Conservation (phyloP, 2,888 invertebrate genomes). For the Nomada ferruginata region DNA sequence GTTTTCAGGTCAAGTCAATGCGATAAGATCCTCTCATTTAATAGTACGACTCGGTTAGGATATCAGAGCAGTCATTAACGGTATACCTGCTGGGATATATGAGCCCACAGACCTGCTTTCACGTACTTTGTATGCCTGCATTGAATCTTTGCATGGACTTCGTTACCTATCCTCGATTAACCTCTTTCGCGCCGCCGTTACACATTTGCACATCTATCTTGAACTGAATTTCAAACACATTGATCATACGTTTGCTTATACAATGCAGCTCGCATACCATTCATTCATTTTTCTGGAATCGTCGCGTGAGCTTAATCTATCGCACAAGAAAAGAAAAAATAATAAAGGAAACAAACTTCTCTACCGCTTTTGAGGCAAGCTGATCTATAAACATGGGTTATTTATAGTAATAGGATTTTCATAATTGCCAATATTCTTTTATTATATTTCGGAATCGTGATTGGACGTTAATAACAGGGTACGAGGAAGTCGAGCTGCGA, state of each 20-base stretch:
- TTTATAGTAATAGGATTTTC: no score
- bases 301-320: background rate
- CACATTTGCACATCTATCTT: constrained; percentile 14
- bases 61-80: constrained; percentile 61
- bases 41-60: constrained; percentile 47
- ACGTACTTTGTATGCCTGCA: constrained; percentile 19
- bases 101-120: constrained; percentile 48
- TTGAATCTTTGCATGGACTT: constrained; percentile 44
- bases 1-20: constrained; percentile 68
- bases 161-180: constrained; percentile 49
- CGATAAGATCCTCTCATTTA: constrained; percentile 64
- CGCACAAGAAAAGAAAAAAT: no score
- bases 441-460: no score
- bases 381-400: no score
- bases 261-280: background rate
- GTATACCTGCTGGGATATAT: constrained; percentile 53
- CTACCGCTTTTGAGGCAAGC: no score
- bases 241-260: constrained; percentile 14
- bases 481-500: no score
- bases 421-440: no score
- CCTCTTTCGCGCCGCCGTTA: constrained; percentile 15
- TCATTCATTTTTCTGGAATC: background rate
- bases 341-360: background rate
- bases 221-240: constrained; percentile 24
- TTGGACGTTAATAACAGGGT: no score